Conservation (phyloP, 2,888 invertebrate species). For the Deilephila elpenor region DNA sequence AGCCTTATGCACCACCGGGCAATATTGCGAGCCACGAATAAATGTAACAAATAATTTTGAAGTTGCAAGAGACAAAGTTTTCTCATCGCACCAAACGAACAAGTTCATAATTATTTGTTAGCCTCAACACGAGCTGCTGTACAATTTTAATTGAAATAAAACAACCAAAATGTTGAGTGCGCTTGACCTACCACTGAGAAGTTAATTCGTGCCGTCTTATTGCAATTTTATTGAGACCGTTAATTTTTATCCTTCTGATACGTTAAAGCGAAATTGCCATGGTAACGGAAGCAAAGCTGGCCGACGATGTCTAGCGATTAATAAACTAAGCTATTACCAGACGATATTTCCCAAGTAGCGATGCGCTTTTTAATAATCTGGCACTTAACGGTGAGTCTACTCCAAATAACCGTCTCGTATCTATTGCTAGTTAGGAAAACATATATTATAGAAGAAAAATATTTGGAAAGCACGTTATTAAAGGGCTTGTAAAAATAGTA, state of each 20-base stretch:
- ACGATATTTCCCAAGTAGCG: neutral
- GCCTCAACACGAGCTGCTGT: constrained; percentile 57
- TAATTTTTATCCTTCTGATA: constrained; percentile 27
- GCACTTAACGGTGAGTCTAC: neutral
- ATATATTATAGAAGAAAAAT: neutral
- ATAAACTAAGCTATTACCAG: neutral
- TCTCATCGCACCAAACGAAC: constrained; percentile 68
- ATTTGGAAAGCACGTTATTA: neutral
- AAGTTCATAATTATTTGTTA: constrained; percentile 76
- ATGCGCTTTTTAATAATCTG: neutral
- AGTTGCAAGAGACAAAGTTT: constrained; percentile 66
- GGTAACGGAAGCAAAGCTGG: constrained; percentile 29
- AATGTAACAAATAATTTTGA: constrained; percentile 54
- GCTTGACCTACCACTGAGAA: constrained; percentile 64
- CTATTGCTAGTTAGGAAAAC: neutral
- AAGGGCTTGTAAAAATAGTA: neutral
- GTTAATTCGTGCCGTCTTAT: constrained; percentile 52
- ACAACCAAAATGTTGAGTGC: constrained; percentile 64
- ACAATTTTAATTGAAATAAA: constrained; percentile 74
- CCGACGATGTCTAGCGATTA: neutral
- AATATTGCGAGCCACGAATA: constrained; percentile 29
- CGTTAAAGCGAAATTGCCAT: constrained; percentile 41
- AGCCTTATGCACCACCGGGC: constrained; percentile 3
- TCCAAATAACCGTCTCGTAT: neutral
- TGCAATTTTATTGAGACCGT: constrained; percentile 29